Conservation (phyloP, 1,140 invertebrate genomes). For the Brachystomella parvula region DNA sequence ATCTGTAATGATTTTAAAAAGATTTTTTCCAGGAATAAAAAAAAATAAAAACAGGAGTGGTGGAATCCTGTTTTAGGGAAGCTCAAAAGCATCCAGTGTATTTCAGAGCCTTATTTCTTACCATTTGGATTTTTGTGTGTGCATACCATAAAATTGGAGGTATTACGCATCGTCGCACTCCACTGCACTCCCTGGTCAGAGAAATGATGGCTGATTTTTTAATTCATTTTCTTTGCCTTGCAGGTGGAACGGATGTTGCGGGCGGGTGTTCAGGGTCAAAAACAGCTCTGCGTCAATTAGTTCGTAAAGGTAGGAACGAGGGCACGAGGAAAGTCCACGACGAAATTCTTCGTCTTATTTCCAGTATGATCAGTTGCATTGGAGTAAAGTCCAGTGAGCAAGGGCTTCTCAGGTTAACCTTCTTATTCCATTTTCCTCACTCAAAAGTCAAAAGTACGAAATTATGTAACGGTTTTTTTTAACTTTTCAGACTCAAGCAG, state of each 20-base stretch:
- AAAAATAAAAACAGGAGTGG: too few relatives aligned
- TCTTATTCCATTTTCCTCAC: constrained; percentile 9
- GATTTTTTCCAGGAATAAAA: too few relatives aligned
- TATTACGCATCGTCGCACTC: too few relatives aligned
- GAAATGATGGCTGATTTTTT: constrained; percentile 1
- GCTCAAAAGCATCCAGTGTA: too few relatives aligned
- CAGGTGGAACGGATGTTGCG: constrained; percentile 19
- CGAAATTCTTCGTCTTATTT: constrained; percentile 48
- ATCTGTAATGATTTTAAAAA: too few relatives aligned
- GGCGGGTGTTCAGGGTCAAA: constrained; percentile 15
- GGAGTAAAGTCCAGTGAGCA: constrained; percentile 50
- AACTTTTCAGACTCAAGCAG: constrained; percentile 64
- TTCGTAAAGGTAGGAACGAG: constrained; percentile 21
- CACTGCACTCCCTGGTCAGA: too few relatives aligned
- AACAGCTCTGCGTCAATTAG: constrained; percentile 2
- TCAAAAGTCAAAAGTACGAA: constrained; percentile 12
- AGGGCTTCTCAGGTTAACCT: constrained; percentile 47
- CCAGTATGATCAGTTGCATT: constrained; percentile 48
- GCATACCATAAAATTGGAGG: too few relatives aligned
- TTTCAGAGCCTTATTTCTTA: too few relatives aligned
- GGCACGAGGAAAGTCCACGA: constrained; percentile 43
- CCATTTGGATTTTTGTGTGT: too few relatives aligned
- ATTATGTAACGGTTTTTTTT: constrained; percentile 5
- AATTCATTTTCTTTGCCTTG: background rate
- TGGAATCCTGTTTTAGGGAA: too few relatives aligned